Conservation (phyloP, 2,888 invertebrate species). For the Xestobium rufovillosum region DNA sequence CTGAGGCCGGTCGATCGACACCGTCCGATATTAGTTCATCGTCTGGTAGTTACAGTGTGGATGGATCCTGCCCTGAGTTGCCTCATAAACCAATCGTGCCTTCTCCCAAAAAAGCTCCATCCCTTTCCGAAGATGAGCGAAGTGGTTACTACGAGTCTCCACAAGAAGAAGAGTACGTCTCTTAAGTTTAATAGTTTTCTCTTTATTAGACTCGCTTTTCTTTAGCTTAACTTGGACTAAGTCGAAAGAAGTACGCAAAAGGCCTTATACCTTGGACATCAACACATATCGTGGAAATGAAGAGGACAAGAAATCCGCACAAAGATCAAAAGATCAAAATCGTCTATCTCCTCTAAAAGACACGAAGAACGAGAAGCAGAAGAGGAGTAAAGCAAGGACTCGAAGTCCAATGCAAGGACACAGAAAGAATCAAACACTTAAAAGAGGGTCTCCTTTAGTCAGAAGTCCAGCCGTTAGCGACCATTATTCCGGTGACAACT, state of each 20-base stretch:
- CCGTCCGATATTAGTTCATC: conserved; percentile 52
- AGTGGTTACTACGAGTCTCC: conserved; percentile 66
- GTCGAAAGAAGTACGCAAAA: conserved; percentile 57
- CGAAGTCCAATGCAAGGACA: conserved; percentile 39
- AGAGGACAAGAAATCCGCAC: not conserved
- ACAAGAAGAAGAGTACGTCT: conserved; percentile 56
- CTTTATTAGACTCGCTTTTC: conserved; percentile 1
- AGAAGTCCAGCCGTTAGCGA: conserved; percentile 39
- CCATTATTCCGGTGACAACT: conserved; percentile 15
- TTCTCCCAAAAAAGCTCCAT: conserved; percentile 29
- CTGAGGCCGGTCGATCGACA: conserved; percentile 43
- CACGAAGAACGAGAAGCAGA: conserved; percentile 35
- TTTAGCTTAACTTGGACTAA: conserved; percentile 43
- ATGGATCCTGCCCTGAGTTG: conserved; percentile 42
- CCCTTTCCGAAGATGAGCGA: conserved; percentile 60
- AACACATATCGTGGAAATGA: conserved; percentile 51
- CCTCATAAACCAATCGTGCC: conserved; percentile 35
- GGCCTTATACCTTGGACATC: conserved; percentile 71
- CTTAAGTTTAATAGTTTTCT: conserved; percentile 30
- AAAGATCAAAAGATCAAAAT: conserved; percentile 6
- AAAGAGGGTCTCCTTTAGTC: conserved; percentile 28
- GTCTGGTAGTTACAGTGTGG: conserved; percentile 51
- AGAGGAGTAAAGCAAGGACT: conserved; percentile 38
- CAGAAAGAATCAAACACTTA: conserved; percentile 33
- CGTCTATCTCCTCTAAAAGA: conserved; percentile 11